Base-by-base conservation (phyloP, 1,140 invertebrate genomes). In the Saccostrea echinata region DNA sequence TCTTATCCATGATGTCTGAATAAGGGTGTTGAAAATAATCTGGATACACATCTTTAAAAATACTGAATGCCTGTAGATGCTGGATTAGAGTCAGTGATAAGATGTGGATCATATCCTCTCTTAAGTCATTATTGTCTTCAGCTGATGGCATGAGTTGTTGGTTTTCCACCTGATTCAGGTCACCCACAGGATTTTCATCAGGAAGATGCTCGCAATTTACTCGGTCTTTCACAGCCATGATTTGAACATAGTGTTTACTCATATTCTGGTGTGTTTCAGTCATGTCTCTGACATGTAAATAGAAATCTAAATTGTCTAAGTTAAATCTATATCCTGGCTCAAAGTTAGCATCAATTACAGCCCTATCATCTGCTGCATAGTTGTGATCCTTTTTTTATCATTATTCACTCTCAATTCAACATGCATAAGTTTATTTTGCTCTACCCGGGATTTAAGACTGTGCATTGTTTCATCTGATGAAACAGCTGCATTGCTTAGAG, bases 181-280 rank as follows among this genome's bases (percentile, higher is more conserved):
- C 33, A 30, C 76, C 76, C 11, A 81, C 16, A 9, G 76, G 76
- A 21, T 21, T 11, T 18, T 81, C 33, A 81, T 81, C 33, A 81
- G 76, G 33, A 81, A 81, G 76, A 35, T 81, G 24, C 16, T 81
- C 76, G 27, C 76, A 81, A 81, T 30, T 81, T 21, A 81, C 76
- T 35, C 76, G 24, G 24, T 81, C 76, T 81, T 81, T 81, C 24
- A 81, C 33, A 27, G 76, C 76, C 76, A 81, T 81, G 18, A 81
- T 30, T 81, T 81, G 76, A 8, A 81, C 33, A 35, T 81, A 81
- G 27, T 81, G 76, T 35, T 35, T 81, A 8, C 24, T 27, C 27
- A 27, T 4, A 81, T 81, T 81, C 16, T 81, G 76, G 13, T 81
- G 76, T 21, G 18, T 35, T 27, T 81, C 76, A 1, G 76, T 81